Evolutionary conservation across 2,888 invertebrate genomes (phyloP), one percentile per base, ranked within the genome.

Genomic region (Zootermopsis nevadensis): DNA sequence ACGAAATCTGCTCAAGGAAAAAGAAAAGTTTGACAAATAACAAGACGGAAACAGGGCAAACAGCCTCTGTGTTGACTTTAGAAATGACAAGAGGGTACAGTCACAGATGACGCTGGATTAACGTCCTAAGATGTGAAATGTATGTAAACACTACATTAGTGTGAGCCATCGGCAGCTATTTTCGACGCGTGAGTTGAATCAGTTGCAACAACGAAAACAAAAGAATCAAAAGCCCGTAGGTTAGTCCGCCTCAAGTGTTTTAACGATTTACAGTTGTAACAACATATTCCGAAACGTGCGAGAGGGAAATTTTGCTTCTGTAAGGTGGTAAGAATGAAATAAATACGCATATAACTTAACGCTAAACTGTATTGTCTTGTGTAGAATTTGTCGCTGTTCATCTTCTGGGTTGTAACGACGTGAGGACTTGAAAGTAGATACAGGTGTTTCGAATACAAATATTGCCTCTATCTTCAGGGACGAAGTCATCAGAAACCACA

Each of bases 111-210:
- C 27, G n/a, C 42, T 55, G 38, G 83, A 74, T 74, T 83, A 83
- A 80, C 80, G 83, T 69, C 74, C 33, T 60, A 74, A 80, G 80
- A 80, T 53, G 69, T 66, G 82, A 66, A 77, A 69, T 76, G 77
- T 67, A 60, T 27, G 82, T 77, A 77, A 82, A 82, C 82, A 82
- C 31, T 42, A 42, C 48, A 69, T 24, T 38, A 42, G 6, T 7
- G 12, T n/a, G 38, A 22, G 19, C 48, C 48, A 1, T 1, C 19
- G 48, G 48, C 48, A 48, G 48, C 1, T 19, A 48, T 15, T 48
- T 15, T 48, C 7, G n/a, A 27, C n/a, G 35, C 35, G 35, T n/a
- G 74, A 74, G 42, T 38, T 38, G 38, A 74, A 8, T 74, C 42
- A 38, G n/a, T 27, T 60, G 60, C n/a, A 48, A 60, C 3, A n/a